These are phyloP conservation scores for Oryzias melastigma DNA, from an alignment of 2,113 vertebrate species.

Conservation along the genomic window DNA sequence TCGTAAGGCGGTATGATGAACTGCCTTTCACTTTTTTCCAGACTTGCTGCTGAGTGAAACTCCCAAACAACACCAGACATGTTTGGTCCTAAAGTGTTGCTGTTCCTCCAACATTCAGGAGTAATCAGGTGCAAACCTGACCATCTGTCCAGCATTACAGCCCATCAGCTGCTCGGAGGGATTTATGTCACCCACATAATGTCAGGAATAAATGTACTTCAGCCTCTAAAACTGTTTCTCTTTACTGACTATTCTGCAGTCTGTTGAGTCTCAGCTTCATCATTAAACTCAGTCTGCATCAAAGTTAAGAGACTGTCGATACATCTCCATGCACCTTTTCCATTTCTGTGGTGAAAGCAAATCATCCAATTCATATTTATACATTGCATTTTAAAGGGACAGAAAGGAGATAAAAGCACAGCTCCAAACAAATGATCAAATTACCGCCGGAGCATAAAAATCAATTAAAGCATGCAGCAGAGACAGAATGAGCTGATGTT, in stretches of 20 bases:
- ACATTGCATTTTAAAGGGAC: neutral
- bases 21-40: too few species aligned
- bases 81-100: too few species aligned
- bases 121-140: too few species aligned
- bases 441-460: neutral
- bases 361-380: neutral
- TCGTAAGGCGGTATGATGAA: too few species aligned
- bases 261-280: too few species aligned
- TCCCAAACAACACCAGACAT: too few species aligned
- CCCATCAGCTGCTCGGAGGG: too few species aligned
- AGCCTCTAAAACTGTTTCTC: neutral
- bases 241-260: neutral
- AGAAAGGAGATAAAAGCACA: constrained; percentile 5
- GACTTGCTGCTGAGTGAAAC: too few species aligned
- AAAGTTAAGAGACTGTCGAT: neutral
- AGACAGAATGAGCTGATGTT: neutral
- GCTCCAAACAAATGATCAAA: neutral
- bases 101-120: too few species aligned
- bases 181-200: neutral
- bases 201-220: neutral
- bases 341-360: neutral
- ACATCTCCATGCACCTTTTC: neutral
- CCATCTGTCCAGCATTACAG: too few species aligned
- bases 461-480: neutral
- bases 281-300: too few species aligned